Base-by-base conservation (phyloP, 35 echinoderm and acorn worm genomes). In the Amphiura filiformis region DNA sequence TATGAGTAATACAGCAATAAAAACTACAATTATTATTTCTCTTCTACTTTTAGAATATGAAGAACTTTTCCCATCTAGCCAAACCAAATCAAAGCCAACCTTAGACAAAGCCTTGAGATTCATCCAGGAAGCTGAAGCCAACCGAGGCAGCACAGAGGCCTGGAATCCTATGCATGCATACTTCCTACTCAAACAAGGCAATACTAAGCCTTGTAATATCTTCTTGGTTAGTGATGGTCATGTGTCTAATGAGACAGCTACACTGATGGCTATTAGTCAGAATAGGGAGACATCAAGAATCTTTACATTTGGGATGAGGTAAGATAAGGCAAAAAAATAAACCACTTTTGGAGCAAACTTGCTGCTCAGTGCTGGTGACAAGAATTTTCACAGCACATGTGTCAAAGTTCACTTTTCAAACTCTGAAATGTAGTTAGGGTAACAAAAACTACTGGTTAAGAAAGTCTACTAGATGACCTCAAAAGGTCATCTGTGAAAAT, bases 171-270 rank as follows among this genome's bases (percentile, higher is more conserved):
- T 98, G 0, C 89, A 88, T 82, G 85, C 92, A 17, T 78, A 91
- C 34, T 89, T 87, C 49, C 80, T 94, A 14, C 86, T 98, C 11
- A 80, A 87, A 23, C 40, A 57, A 17, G 20, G 34, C n/a, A 87
- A 88, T 13, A 39, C 76, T 13, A 32, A 80, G 22, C 77, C 92
- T 17, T 70, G 61, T 23, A 98, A 98, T 65, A 33, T 98, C 11
- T 86, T 98, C 34, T 41, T 98, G 34, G 77, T 98, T 14, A 91
- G 89, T 4, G 96, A 98, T 61, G 96, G 96, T 33, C 96, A 98
- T 36, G 76, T 98, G 34, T 89, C 80, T 39, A 92, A 94, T 81
- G 89, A 91, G 39, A 35, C 78, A 34, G 89, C 83, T 22, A 91
- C 89, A 13, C 47, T 91, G 30, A 85, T 32, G 13, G 89, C 79